Evolutionary conservation across 2,113 vertebrate species (phyloP).

Genomic region (Poeciliopsis retropinna): DNA sequence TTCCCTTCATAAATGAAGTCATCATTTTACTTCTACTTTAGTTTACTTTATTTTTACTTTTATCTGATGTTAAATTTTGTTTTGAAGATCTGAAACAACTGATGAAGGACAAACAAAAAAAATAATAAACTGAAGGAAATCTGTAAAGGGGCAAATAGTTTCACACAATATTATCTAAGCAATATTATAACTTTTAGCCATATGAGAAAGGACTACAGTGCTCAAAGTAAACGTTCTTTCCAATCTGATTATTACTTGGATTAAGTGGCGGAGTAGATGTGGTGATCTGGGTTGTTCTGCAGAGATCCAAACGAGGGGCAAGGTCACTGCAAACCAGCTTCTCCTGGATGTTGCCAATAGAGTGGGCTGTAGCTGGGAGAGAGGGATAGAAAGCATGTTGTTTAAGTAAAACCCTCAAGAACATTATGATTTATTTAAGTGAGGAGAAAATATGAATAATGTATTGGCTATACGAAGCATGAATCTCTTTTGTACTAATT

Average conservation of each 20-base stretch:
- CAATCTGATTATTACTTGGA: background rate
- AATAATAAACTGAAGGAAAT: no score
- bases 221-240: background rate
- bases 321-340: slow-evolving; percentile 65
- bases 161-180: no score
- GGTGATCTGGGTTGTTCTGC: background rate
- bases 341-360: slow-evolving; percentile 45
- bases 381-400: slow-evolving; percentile 59
- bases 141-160: no score
- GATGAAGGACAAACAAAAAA: no score
- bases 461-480: slow-evolving; percentile 88
- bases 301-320: slow-evolving; percentile 54
- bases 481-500: slow-evolving; percentile 92
- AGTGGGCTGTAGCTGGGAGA: slow-evolving; percentile 19
- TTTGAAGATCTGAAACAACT: no score
- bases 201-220: no score
- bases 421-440: slow-evolving; percentile 89
- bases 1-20: background rate
- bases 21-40: background rate
- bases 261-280: background rate
- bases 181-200: no score
- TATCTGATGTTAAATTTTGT: no score
- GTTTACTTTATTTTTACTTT: no score
- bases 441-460: slow-evolving; percentile 89
- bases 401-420: slow-evolving; percentile 85